phyloP scores from a whole-genome alignment of 1,140 invertebrate species.

The Zaprionus vittiger region DNA sequence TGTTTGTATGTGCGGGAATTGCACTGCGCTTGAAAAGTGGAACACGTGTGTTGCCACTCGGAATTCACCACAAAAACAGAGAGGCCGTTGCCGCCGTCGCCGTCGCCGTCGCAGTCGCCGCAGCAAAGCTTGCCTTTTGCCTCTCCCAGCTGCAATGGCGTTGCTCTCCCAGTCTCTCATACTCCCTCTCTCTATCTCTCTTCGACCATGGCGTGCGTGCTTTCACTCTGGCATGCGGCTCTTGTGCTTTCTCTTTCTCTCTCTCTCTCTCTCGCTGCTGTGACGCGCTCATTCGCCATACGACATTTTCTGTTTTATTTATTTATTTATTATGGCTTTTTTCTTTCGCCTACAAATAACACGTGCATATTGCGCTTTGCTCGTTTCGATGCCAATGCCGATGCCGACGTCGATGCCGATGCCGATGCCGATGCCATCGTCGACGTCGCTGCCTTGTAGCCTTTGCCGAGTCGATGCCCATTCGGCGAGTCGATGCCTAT shows the following conservation, averaged over 20 bases:
- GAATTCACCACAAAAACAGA: conserved; percentile 80
- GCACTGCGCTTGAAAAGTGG: conserved; percentile 58
- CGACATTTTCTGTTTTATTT: conserved; percentile 38
- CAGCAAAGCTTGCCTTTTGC: conserved; percentile 54
- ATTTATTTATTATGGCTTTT: conserved; percentile 54
- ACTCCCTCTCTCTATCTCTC: not conserved
- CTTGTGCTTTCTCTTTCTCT: not conserved
- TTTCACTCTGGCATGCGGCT: not conserved
- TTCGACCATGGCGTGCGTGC: not conserved
- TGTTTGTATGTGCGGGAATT: not conserved
- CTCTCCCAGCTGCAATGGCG: conserved; percentile 28
- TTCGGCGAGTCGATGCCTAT: conserved; percentile 1
- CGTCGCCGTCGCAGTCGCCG: conserved; percentile 11
- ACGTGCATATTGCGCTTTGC: conserved; percentile 68
- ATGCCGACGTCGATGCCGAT: conserved; percentile 12
- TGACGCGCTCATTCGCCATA: not conserved
- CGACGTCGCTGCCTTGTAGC: conserved; percentile 21
- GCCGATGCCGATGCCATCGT: conserved; percentile 8
- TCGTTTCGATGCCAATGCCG: conserved; percentile 36
- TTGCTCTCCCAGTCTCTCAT: conserved; percentile 6
- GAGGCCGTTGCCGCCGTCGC: conserved; percentile 26
- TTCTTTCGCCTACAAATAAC: conserved; percentile 66
- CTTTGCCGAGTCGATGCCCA: conserved; percentile 7
- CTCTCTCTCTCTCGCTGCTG: not conserved
- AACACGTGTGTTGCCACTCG: conserved; percentile 66